A percentile compares a stretch with the other conserved stretches of the same genome.
Evolutionary conservation across 2,113 vertebrate species (phyloP).

Genomic region (Vidua chalybeata): DNA sequence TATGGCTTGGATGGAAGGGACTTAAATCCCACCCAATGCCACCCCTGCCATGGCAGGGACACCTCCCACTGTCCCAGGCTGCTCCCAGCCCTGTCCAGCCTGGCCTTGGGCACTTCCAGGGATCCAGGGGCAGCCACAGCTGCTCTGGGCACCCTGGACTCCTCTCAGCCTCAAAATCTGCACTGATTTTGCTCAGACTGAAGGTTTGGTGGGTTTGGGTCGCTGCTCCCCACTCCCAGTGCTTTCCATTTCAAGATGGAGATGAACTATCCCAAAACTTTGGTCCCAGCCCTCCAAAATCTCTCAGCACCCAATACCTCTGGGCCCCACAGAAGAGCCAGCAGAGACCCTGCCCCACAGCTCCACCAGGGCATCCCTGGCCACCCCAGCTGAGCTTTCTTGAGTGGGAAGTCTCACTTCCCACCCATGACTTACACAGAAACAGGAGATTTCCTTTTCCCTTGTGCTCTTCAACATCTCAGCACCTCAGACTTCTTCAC

Average conservation of each 20-base stretch:
- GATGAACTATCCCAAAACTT: neutral
- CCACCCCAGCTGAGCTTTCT: neutral
- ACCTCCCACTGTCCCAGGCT: neutral
- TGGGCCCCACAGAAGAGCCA: neutral
- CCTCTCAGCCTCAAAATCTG: neutral
- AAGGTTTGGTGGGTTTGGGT: neutral
- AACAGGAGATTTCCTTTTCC: fast-evolving
- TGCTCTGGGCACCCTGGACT: neutral
- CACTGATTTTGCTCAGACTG: neutral
- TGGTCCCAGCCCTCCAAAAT: neutral
- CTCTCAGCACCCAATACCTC: neutral
- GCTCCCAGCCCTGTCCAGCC: neutral
- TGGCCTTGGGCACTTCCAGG: neutral
- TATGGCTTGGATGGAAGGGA: neutral
- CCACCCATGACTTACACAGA: neutral
- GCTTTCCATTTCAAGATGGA: neutral
- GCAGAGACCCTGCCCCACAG: fast-evolving
- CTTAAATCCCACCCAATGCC: fast-evolving
- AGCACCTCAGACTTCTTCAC: neutral
- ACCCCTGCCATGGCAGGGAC: neutral
- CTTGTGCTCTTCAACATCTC: too few relatives aligned
- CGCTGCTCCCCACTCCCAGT: neutral
- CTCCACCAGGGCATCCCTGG: neutral
- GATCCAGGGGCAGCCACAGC: neutral
- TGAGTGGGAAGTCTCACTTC: neutral